Evolutionary conservation across 2,888 invertebrate genomes (phyloP), one percentile per base, ranked within the genome.

Genomic region (Aphodius sticticus): DNA sequence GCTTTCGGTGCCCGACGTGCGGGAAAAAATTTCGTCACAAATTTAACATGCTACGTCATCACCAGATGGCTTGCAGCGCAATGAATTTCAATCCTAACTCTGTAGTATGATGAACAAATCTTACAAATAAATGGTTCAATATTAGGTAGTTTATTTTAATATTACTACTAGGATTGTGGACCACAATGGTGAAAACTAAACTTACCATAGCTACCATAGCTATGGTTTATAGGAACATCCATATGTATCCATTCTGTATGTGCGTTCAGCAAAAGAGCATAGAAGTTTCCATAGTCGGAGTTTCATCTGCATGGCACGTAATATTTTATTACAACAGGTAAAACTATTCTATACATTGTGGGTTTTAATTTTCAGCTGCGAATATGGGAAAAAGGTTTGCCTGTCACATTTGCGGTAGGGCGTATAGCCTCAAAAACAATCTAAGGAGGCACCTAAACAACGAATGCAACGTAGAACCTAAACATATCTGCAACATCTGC

Each of bases 1-100:
- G 85, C 16, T 88, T 86, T 81, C 81, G 81, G 72, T 90, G 90
- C 81, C 81, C 81, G 6, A 80, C 84, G 7, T 90, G 90, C 80
- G 84, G 81, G 14, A 88, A 87, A 81, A 84, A 83, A 71, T 90
- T 90, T 83, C 90, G 90, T 81, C 88, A 91, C 74, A 89, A 90
- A 82, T 91, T 71, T 70, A 80, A 80, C 53, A 69, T 78, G 78
- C 38, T 53, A 16, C 37, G 75, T 71, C 80, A 80, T 37, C 16
- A 38, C 37, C 71, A 53, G 12, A 53, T 53, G 53, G 6, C 53
- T 1, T 53, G 53, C 12, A 9, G 7, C 7, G 53, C 53, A 53
- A 53, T 26, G 26, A 1, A 53, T 53, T 9, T 53, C 53, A 53
- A 53, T 53, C 26, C 26, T 26, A 26, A 26, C 26, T 26, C 26